Base-by-base conservation (phyloP, 2,113 vertebrate genomes). In the Eulacestoma nigropectus region DNA sequence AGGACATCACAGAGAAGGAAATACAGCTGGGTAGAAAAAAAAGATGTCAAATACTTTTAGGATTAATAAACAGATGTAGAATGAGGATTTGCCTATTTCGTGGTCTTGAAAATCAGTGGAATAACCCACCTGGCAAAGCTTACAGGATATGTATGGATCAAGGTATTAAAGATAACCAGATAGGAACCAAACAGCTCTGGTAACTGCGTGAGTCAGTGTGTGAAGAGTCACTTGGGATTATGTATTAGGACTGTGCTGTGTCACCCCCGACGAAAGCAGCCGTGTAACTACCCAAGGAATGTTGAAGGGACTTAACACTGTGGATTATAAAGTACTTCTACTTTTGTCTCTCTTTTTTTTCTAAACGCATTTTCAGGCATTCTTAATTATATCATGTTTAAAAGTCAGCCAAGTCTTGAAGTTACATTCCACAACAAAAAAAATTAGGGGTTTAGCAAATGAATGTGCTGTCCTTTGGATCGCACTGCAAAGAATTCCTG, bases 361-460 rank as follows among this genome's bases (percentile, higher is more conserved):
- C 41, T 30, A 59, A 85, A 75, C 3, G 47, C 52, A 32, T 89
- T 86, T 90, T 41, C 52, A 85, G 67, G 50, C 78, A 5, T n/a
- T 65, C 75, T 93, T 94, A 89, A 94, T 93, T 96, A 86, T 18
- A 67, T 77, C 68, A 68, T 39, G n/a, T 94, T 93, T 95, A 84
- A 94, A 89, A 96, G 90, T 67, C 88, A 97, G 90, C 80, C 83
- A 92, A 95, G 64, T 18, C 91, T 72, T 52, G 68, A 95, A 91
- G 84, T 83, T 64, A 42, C 70, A 42, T 77, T 32, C 65, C 32
- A 25, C 22, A 64, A 74, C 55, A 87, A 76, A 47, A 70, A 93
- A 91, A 84, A 55, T 8, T 18, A 44, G n/a, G 73, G 80, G 57
- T 87, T 92, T 52, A 85, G 41, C 81, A 75, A 90, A 80, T 62